phyloP scores from a whole-genome alignment of 2,797 vertebrate genomes.

The Cossypha dichroa region DNA sequence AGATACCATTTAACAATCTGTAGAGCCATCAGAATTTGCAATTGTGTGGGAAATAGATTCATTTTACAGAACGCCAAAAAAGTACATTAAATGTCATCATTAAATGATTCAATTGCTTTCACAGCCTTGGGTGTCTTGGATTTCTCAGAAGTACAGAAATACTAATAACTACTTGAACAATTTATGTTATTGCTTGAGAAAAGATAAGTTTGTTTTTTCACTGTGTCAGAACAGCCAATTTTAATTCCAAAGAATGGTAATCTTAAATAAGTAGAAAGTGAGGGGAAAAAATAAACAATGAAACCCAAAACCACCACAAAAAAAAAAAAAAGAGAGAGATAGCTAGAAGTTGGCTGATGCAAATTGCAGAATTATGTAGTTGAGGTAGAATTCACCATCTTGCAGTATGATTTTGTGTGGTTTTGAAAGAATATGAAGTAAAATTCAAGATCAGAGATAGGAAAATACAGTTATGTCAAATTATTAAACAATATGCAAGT shows the following conservation, averaged over 20 bases:
- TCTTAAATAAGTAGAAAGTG: neutral
- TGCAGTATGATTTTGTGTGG: neutral
- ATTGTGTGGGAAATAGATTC: neutral
- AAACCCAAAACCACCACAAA: neutral
- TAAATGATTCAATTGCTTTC: neutral
- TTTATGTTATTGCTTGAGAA: neutral
- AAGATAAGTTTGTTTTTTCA: neutral
- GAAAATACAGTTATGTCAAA: neutral
- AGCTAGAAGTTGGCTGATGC: neutral
- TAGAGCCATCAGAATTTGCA: neutral
- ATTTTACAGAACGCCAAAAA: neutral
- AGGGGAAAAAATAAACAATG: accelerated
- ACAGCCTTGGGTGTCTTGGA: neutral
- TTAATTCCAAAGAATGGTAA: neutral
- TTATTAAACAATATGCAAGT: neutral
- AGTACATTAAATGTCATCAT: neutral
- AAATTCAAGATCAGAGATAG: neutral
- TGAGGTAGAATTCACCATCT: neutral
- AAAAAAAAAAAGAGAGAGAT: neutral
- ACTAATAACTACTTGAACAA: neutral
- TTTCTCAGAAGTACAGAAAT: neutral
- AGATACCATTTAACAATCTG: neutral
- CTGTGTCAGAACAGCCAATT: neutral
- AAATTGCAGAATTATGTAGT: neutral
- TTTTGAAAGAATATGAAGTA: neutral